Conservation (phyloP, 2,888 invertebrate species). For the Phragmatobia fuliginosa region DNA sequence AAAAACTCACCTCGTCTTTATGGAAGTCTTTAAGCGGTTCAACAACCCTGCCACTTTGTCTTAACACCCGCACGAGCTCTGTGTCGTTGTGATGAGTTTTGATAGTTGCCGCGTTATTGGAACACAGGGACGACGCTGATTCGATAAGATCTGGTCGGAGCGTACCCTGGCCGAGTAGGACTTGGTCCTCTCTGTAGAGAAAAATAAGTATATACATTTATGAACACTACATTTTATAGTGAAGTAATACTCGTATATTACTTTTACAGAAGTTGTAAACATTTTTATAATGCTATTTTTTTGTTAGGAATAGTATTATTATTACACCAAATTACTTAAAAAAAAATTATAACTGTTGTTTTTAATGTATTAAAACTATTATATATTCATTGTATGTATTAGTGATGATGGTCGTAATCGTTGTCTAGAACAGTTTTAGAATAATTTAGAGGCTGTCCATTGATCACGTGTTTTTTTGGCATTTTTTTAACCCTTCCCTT, state of each 20-base stretch:
- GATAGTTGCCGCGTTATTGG: slow-evolving; percentile 96
- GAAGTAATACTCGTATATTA: too few species aligned
- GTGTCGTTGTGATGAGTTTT: slow-evolving; percentile 99
- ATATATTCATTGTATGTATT: too few species aligned
- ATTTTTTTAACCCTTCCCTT: too few species aligned
- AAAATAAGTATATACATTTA: neutral
- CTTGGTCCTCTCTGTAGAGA: slow-evolving; percentile 92
- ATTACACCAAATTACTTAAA: too few species aligned
- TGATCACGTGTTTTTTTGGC: too few species aligned
- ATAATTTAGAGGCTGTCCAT: too few species aligned
- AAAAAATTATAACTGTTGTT: too few species aligned
- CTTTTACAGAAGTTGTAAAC: too few species aligned
- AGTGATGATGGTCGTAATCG: too few species aligned
- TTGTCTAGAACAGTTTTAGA: neutral
- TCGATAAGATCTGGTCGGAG: slow-evolving; percentile 99
- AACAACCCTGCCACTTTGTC: slow-evolving; percentile 94
- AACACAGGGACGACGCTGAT: slow-evolving; percentile 95
- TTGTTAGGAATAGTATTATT: too few species aligned
- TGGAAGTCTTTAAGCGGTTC: slow-evolving; percentile 99
- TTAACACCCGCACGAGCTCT: slow-evolving; percentile 93
- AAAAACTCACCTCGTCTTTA: slow-evolving; percentile 94
- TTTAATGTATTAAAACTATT: too few species aligned
- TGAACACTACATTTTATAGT: neutral
- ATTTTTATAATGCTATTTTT: too few species aligned
- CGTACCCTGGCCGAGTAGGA: slow-evolving; percentile 97